phyloP scores from a whole-genome alignment of 2,888 invertebrate species.

The Epistrophe grossulariae region DNA sequence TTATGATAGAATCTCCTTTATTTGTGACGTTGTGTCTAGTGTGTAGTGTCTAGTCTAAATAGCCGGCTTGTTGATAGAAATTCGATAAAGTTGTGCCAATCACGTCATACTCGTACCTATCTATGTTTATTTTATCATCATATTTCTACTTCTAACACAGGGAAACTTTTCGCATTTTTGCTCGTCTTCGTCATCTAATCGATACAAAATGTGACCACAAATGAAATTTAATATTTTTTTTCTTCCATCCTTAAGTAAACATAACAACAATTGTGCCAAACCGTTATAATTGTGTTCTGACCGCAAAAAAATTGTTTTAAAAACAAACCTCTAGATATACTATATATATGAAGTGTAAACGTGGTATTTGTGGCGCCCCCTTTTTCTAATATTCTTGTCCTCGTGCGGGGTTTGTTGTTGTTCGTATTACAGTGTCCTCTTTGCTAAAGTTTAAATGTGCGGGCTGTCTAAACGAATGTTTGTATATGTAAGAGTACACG shows the following conservation, averaged over 20 bases:
- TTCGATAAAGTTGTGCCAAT: slow-evolving; percentile 28
- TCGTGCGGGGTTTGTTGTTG: background rate
- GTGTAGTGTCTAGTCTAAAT: slow-evolving; percentile 5
- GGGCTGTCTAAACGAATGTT: slow-evolving; percentile 10
- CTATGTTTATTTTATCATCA: background rate
- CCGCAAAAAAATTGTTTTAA: slow-evolving; percentile 24
- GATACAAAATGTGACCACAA: slow-evolving; percentile 27
- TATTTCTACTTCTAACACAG: background rate
- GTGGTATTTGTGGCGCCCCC: slow-evolving; percentile 30
- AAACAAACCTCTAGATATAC: slow-evolving; percentile 2
- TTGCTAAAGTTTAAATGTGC: slow-evolving; percentile 21
- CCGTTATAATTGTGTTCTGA: slow-evolving; percentile 38
- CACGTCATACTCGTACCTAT: background rate
- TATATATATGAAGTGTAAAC: slow-evolving; percentile 2
- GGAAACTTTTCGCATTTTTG: background rate
- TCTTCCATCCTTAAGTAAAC: background rate
- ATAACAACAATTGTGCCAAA: slow-evolving; percentile 3
- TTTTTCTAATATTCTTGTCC: background rate
- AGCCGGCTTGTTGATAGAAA: slow-evolving; percentile 33
- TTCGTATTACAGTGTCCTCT: slow-evolving; percentile 12
- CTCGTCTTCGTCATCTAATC: slow-evolving; percentile 18
- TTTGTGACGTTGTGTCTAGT: slow-evolving; percentile 12
- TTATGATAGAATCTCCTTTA: background rate
- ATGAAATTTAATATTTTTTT: slow-evolving; percentile 23
- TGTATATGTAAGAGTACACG: background rate